phyloP scores from a whole-genome alignment of 2,888 invertebrate genomes.

The Palloptera scutellata region DNA sequence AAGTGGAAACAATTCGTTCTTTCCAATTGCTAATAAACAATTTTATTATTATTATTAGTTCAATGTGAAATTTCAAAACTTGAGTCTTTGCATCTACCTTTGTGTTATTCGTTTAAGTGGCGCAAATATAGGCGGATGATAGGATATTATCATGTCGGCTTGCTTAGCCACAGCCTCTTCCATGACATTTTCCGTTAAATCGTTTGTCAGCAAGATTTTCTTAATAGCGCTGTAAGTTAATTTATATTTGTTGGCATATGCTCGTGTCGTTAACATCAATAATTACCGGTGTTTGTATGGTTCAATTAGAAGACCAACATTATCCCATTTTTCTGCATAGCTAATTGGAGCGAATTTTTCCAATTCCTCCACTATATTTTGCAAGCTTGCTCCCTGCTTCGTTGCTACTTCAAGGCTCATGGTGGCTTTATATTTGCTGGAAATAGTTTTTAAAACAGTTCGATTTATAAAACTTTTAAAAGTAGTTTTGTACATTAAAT shows the following conservation, averaged over 20 bases:
- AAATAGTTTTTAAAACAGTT: no score
- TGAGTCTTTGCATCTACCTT: slow-evolving; percentile 67
- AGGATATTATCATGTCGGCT: slow-evolving; percentile 85
- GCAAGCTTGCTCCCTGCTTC: slow-evolving; percentile 8
- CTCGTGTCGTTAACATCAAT: neutral
- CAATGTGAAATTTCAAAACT: neutral
- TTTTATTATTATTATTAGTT: neutral
- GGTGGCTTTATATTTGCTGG: no score
- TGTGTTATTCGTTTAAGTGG: slow-evolving; percentile 82
- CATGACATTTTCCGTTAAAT: slow-evolving; percentile 87
- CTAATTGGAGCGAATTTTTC: slow-evolving; percentile 75
- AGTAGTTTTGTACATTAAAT: no score
- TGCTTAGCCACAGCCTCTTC: slow-evolving; percentile 76
- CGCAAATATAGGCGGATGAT: slow-evolving; percentile 95
- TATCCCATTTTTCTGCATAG: slow-evolving; percentile 90
- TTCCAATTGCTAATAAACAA: slow-evolving; percentile 71
- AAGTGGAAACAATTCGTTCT: slow-evolving; percentile 80
- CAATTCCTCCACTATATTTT: slow-evolving; percentile 68
- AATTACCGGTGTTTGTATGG: slow-evolving; percentile 70
- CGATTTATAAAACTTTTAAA: no score
- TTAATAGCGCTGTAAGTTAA: slow-evolving; percentile 64
- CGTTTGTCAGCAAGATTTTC: slow-evolving; percentile 86
- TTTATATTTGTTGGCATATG: neutral
- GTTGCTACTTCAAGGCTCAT: no score
- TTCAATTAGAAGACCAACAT: slow-evolving; percentile 90